phyloP scores from a whole-genome alignment of 2,888 invertebrate genomes.

The Mantis religiosa region DNA sequence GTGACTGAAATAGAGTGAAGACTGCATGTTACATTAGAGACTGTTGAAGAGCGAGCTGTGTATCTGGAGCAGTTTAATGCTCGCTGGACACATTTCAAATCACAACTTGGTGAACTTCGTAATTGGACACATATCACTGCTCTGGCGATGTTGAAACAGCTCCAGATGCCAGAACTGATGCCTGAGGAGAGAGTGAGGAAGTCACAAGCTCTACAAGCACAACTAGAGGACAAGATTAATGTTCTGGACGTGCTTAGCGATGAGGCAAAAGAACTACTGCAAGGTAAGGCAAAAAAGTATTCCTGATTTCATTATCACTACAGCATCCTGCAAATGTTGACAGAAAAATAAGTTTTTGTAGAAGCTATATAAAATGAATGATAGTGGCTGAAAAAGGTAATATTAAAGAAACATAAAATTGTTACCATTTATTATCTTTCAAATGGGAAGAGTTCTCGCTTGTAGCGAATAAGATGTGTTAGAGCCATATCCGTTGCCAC shows the following conservation, averaged over 20 bases:
- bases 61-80: constrained; percentile 77
- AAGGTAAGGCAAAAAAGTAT: constrained; percentile 37
- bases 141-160: constrained; percentile 67
- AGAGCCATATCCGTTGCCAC: no score
- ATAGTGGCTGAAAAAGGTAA: no score
- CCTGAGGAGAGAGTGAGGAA: constrained; percentile 79
- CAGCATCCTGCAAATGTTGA: no score
- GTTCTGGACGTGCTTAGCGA: constrained; percentile 68
- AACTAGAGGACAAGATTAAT: constrained; percentile 71
- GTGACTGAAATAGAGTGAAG: constrained; percentile 71
- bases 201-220: constrained; percentile 68
- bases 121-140: constrained; percentile 78
- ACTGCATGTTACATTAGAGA: constrained; percentile 70
- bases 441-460: no score
- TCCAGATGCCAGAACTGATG: constrained; percentile 71
- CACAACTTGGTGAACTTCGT: constrained; percentile 69
- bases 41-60: constrained; percentile 72
- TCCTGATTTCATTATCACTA: no score
- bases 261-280: constrained; percentile 69
- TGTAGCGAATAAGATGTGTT: no score
- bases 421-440: no score
- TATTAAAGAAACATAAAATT: no score
- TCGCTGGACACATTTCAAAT: constrained; percentile 76
- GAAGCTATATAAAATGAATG: no score
- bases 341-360: no score